Evolutionary conservation across 2,113 vertebrate genomes (phyloP).

Genomic region (Nothocercus julius): DNA sequence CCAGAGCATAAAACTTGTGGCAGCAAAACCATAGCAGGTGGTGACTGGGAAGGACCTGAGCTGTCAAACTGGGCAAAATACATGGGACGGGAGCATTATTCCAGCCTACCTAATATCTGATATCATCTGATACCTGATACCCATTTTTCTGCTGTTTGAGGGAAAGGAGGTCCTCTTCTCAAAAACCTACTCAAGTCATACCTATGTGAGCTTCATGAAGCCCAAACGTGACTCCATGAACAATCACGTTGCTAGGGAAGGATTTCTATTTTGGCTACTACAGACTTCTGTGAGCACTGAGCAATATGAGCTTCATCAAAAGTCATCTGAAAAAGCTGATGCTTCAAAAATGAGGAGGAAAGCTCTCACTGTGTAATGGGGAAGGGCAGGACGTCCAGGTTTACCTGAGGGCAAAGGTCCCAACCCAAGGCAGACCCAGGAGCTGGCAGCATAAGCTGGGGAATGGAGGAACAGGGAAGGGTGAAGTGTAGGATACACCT

Average conservation of each 20-base stretch:
- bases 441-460: neutral
- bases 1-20: accelerated
- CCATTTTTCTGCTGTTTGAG: neutral
- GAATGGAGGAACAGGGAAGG: neutral
- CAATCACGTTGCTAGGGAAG: neutral
- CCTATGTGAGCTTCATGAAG: neutral
- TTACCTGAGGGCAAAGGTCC: neutral
- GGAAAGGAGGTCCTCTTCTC: neutral
- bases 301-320: neutral
- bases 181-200: no score
- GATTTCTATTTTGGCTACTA: neutral
- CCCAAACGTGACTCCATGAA: neutral
- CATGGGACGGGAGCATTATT: neutral
- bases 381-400: neutral
- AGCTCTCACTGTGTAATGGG: accelerated
- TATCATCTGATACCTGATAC: no score
- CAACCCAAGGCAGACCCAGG: neutral
- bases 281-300: neutral
- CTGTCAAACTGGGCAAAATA: neutral
- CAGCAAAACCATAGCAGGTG: neutral
- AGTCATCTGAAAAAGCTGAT: neutral
- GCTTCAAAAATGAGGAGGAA: neutral
- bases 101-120: neutral
- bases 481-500: neutral
- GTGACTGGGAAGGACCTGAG: neutral